Base-by-base conservation (phyloP, 2,797 vertebrate species). In the Pseudochromis fuscus region DNA sequence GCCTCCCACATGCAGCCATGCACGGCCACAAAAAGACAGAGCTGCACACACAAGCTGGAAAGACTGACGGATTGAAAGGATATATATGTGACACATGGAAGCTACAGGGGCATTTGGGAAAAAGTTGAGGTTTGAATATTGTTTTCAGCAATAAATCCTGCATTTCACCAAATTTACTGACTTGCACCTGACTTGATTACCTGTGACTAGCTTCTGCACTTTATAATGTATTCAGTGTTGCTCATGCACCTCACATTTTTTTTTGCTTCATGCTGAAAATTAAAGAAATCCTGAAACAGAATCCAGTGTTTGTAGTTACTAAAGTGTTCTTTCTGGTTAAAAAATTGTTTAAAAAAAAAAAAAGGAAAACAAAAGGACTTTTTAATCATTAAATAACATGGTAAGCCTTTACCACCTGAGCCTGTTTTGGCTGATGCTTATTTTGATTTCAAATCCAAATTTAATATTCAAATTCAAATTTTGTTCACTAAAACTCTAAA, bases 111-210 rank as follows among this genome's bases (percentile, higher is more conserved):
- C 27, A 37, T 4, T 33, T 31, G 24, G 35, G 6, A 11, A 38
- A 28, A 57, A 48, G 8, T 16, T 56, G n/a, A n/a, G n/a, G n/a
- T 38, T 7, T 19, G 3, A 37, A 51, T 24, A 16, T 24, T 50
- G 21, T 27, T 7, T 69, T 59, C 4, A 55, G 59, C 6, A 28
- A 11, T 27, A 5, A 45, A 72, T 50, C 25, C 35, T 40, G 4
- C 23, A 21, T 62, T 40, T 50, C 28, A 35, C 40, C 27, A 4
- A 1, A 11, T 1, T 33, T 10, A 42, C 8, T 15, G 11, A 55
- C 23, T 55, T 42, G 58, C 11, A 25, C 9, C 8, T 19, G 2
- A 12, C n/a, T n/a, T 35, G 57, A 35, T 15, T 4, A 35, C 18
- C 18, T n/a, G 6, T 18, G 19, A 42, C 18, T 16, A 27, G 18